Conservation (phyloP, 1,140 invertebrate genomes). For the Metopolophium dirhodum region DNA sequence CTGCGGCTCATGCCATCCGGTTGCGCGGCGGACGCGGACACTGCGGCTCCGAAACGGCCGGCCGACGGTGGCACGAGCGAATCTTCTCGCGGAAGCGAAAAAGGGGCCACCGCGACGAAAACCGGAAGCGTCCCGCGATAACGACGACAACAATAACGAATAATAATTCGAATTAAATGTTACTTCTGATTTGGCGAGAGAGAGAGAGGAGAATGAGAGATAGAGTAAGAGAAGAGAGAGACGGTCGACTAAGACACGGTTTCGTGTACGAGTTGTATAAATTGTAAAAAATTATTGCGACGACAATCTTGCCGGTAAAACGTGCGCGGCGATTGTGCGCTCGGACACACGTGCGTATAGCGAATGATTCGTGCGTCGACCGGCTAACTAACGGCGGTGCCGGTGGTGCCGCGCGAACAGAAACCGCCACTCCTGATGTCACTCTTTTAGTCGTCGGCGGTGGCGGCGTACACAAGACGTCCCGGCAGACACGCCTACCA, state of each 20-base stretch:
- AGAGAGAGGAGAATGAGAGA: too few species aligned
- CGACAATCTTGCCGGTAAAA: not conserved
- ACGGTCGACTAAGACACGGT: too few species aligned
- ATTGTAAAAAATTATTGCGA: not conserved
- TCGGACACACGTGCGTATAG: conserved; percentile 35
- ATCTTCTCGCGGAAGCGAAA: not conserved
- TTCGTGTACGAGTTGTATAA: too few species aligned
- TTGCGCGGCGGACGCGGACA: not conserved
- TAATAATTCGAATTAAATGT: not conserved
- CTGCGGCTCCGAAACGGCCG: not conserved
- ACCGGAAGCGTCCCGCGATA: not conserved
- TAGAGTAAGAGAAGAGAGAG: too few species aligned
- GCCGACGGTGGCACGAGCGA: not conserved
- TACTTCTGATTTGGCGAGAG: not conserved
- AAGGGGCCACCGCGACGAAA: not conserved
- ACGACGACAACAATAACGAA: not conserved
- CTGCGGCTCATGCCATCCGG: conserved; percentile 58
- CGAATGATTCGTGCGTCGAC: conserved; percentile 36
- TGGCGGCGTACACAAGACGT: not conserved
- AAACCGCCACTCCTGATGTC: conserved; percentile 40
- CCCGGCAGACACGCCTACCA: conserved; percentile 17
- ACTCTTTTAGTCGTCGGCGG: not conserved
- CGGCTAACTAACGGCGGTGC: conserved; percentile 6
- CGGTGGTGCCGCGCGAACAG: not conserved
- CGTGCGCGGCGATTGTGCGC: conserved; percentile 35